A percentile compares a stretch with the other conserved stretches of the same genome.
phyloP scores from a whole-genome alignment of 2,797 vertebrate genomes.

The Lepilemur septentrionalis region DNA sequence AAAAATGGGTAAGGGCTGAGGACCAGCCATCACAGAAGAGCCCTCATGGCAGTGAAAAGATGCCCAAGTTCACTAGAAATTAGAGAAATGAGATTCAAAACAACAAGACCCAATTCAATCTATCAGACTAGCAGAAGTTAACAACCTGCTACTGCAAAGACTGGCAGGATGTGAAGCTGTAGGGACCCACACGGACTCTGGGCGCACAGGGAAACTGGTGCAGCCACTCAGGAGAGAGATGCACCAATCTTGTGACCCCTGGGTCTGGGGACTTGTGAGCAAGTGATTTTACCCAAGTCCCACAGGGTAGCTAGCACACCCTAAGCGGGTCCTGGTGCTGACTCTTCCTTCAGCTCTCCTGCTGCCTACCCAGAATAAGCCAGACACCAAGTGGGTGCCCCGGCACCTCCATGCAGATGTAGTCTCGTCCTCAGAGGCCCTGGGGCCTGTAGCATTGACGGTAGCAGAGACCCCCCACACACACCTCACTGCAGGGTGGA shows the following conservation, averaged over 20 bases:
- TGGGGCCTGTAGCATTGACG: neutral
- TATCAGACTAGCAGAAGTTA: neutral
- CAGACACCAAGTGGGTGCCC: neutral
- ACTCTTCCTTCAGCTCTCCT: neutral
- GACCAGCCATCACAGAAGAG: neutral
- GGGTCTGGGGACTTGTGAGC: neutral
- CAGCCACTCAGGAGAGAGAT: neutral
- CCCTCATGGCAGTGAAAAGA: neutral
- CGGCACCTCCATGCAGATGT: neutral
- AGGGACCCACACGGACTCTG: rapidly evolving
- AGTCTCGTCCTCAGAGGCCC: neutral
- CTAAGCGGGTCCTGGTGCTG: neutral
- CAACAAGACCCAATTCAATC: neutral
- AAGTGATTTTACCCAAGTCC: neutral
- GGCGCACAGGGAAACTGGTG: neutral
- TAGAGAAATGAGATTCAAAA: neutral
- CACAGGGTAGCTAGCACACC: too few species aligned
- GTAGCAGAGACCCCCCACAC: neutral
- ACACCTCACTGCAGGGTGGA: rapidly evolving
- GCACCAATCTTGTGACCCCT: neutral
- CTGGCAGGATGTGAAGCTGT: neutral
- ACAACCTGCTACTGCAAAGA: neutral
- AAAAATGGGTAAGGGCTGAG: neutral
- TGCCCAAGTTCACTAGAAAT: neutral
- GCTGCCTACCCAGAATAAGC: neutral